phyloP scores from a whole-genome alignment of 2,888 invertebrate genomes.

The Agrochola lota region DNA sequence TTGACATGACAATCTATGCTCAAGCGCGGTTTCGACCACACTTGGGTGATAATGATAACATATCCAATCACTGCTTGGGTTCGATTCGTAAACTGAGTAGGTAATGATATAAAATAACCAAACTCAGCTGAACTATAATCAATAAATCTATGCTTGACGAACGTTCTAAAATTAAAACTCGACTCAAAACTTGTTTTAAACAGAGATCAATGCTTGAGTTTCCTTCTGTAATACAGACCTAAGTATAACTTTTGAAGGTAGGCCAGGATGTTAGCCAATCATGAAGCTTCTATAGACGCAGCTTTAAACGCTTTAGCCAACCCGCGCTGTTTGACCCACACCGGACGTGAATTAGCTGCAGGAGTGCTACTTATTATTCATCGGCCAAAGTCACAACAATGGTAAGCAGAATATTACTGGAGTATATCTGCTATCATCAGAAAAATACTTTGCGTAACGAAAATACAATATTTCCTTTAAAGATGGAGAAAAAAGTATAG shows the following conservation, averaged over 20 bases:
- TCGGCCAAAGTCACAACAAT: slow-evolving; percentile 6
- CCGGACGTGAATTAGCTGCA: slow-evolving; percentile 7
- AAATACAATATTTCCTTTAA: not conserved
- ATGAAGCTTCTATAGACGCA: not conserved
- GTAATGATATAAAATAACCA: too few relatives aligned
- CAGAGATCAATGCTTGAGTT: too few relatives aligned
- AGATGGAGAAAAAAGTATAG: not conserved
- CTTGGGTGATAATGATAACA: too few relatives aligned
- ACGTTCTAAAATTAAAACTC: too few relatives aligned
- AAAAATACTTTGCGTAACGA: not conserved
- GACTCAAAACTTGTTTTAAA: too few relatives aligned
- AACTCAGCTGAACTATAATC: too few relatives aligned
- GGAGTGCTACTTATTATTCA: not conserved
- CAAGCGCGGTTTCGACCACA: too few relatives aligned
- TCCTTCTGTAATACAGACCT: too few relatives aligned
- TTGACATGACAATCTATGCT: too few relatives aligned
- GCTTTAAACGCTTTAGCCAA: slow-evolving; percentile 9
- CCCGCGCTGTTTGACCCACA: not conserved
- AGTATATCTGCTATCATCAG: not conserved
- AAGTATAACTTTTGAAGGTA: not conserved
- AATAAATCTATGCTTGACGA: too few relatives aligned
- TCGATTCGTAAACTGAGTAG: too few relatives aligned
- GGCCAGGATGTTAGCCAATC: not conserved
- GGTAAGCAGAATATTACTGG: not conserved
- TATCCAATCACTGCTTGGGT: too few relatives aligned